Conservation (phyloP, 92 coral and sea anemone species). For the Parazoanthus atlanticus region DNA sequence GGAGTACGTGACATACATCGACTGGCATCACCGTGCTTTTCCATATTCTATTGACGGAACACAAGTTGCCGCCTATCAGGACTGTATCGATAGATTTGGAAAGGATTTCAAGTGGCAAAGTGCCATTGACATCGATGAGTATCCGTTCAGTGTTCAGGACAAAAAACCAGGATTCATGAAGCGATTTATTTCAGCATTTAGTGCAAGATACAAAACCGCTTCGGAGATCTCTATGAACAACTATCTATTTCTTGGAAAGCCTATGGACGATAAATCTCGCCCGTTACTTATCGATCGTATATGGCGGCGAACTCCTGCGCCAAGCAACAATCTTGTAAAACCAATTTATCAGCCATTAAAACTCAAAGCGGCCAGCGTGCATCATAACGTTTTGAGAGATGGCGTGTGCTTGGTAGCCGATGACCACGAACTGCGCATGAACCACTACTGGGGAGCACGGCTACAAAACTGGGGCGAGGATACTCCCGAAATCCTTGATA, state of each 20-base stretch:
- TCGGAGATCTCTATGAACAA: slow-evolving; percentile 50
- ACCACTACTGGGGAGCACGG: slow-evolving; percentile 88
- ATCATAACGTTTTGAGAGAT: slow-evolving; percentile 36
- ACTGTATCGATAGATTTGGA: slow-evolving; percentile 34
- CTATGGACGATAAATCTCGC: slow-evolving; percentile 28
- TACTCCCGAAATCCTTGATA: slow-evolving; percentile 60
- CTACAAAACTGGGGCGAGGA: slow-evolving; percentile 86
- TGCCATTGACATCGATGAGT: slow-evolving; percentile 55
- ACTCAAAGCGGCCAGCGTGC: slow-evolving; percentile 27
- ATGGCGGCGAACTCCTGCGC: slow-evolving; percentile 42
- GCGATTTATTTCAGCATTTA: slow-evolving; percentile 18
- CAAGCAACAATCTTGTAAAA: slow-evolving; percentile 47
- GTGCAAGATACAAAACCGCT: slow-evolving; percentile 1
- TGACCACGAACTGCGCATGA: slow-evolving; percentile 46
- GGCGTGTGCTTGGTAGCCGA: slow-evolving; percentile 38
- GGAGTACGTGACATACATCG: slow-evolving; percentile 52
- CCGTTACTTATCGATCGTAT: slow-evolving; percentile 52
- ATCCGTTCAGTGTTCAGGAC: slow-evolving; percentile 46
- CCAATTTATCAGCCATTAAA: slow-evolving; percentile 43
- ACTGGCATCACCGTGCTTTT: slow-evolving; percentile 52
- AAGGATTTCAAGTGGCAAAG: slow-evolving; percentile 21
- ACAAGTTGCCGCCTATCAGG: slow-evolving; percentile 51
- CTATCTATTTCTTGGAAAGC: slow-evolving; percentile 57
- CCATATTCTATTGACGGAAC: slow-evolving; percentile 48
- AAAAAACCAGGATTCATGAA: slow-evolving; percentile 33